Evolutionary conservation across 2,113 vertebrate species (phyloP).

Genomic region (Taurulus bubalis): DNA sequence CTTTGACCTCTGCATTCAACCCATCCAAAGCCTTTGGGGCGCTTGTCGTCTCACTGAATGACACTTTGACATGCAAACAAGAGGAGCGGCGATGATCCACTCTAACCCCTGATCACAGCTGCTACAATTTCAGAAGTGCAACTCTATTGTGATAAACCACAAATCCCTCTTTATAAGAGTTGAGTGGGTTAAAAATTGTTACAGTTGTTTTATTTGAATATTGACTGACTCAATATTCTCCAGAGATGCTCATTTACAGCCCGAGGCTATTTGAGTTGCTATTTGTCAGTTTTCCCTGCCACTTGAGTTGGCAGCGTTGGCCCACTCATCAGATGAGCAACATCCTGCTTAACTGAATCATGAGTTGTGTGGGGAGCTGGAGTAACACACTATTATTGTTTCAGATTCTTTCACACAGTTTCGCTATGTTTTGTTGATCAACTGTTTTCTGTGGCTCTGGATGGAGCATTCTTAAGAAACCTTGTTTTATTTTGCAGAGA

Average conservation of each 20-base stretch:
- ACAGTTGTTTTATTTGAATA: not conserved
- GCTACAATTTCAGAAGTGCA: too few species aligned
- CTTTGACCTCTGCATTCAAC: not conserved
- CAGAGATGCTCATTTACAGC: slow-evolving; percentile 22
- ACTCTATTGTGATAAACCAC: too few species aligned
- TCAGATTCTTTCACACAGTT: slow-evolving; percentile 9
- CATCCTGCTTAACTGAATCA: slow-evolving; percentile 12
- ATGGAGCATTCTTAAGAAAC: not conserved
- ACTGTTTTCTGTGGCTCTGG: not conserved
- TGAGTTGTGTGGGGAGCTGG: slow-evolving; percentile 14
- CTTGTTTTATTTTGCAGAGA: not conserved
- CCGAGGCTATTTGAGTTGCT: slow-evolving; percentile 9
- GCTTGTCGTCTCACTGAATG: too few species aligned
- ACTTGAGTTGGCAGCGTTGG: slow-evolving; percentile 18
- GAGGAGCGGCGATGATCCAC: too few species aligned
- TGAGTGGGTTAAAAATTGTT: not conserved
- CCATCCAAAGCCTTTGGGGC: not conserved
- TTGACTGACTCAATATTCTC: slow-evolving; percentile 9
- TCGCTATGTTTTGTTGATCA: too few species aligned
- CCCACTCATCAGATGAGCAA: slow-evolving; percentile 46
- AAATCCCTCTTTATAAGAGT: too few species aligned
- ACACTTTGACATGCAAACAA: too few species aligned
- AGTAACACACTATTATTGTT: slow-evolving; percentile 11
- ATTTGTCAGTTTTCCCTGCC: slow-evolving; percentile 33
- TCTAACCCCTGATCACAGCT: too few species aligned